Percentiles rank a stretch among this genome's conserved stretches.
phyloP scores from a whole-genome alignment of 2,888 invertebrate genomes.

The Linyphia triangularis region DNA sequence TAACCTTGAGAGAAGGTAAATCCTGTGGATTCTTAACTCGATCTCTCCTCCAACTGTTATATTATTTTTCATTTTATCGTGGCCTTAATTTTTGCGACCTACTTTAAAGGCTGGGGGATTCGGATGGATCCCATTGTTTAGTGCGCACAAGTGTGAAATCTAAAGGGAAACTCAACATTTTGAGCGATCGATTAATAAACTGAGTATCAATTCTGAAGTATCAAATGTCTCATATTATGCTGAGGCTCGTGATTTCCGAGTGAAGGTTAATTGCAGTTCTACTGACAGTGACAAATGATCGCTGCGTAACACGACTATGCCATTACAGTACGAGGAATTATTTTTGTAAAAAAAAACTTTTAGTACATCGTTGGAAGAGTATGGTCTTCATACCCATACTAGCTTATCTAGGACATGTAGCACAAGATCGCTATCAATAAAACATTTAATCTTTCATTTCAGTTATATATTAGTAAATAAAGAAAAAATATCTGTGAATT shows the following conservation, averaged over 20 bases:
- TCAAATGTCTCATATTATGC: conserved; percentile 24
- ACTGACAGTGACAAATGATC: conserved; percentile 12
- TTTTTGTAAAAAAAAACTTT: not conserved
- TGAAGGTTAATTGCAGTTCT: conserved; percentile 35
- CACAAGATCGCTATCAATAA: no score
- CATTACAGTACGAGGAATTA: not conserved
- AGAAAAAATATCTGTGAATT: no score
- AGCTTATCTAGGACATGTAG: no score
- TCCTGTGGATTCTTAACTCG: conserved; percentile 53
- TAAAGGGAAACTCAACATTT: conserved; percentile 25
- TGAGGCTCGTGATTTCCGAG: conserved; percentile 40
- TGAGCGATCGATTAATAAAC: conserved; percentile 57
- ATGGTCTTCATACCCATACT: not conserved
- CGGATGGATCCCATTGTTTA: conserved; percentile 59
- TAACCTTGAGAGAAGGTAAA: conserved; percentile 60
- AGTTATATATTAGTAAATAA: no score
- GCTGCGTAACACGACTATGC: not conserved
- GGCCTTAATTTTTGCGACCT: conserved; percentile 71
- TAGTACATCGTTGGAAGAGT: not conserved
- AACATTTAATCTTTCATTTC: no score
- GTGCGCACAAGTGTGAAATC: conserved; percentile 38
- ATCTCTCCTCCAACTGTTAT: conserved; percentile 45
- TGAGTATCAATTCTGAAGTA: conserved; percentile 29
- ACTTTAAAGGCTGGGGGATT: conserved; percentile 35
- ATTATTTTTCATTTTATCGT: conserved; percentile 50